These are phyloP conservation scores for Parnassius glacialis DNA, from an alignment of 2,888 invertebrate species.

Conservation along the genomic window DNA sequence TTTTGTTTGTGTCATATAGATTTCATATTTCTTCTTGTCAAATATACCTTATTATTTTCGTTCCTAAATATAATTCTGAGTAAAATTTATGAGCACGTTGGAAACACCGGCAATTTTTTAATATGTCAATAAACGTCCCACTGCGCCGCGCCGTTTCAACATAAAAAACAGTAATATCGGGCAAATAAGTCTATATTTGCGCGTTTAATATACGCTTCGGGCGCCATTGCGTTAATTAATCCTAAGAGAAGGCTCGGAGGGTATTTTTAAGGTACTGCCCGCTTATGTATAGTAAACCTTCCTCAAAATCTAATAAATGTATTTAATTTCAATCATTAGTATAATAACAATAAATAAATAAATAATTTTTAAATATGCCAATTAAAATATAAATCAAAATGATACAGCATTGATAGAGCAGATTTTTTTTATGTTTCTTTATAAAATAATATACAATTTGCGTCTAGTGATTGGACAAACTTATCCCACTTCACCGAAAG, in stretches of 20 bases:
- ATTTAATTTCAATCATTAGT: too few relatives aligned
- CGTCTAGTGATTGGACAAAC: too few relatives aligned
- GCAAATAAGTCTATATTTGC: conserved; percentile 69
- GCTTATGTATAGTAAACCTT: conserved; percentile 24
- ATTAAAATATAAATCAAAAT: too few relatives aligned
- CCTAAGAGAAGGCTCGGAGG: conserved; percentile 43
- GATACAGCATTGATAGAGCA: too few relatives aligned
- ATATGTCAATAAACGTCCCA: conserved; percentile 19
- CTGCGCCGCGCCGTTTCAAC: conserved; percentile 13
- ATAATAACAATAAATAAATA: too few relatives aligned
- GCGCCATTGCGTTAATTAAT: conserved; percentile 64
- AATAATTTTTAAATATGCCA: too few relatives aligned
- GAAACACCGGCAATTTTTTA: conserved; percentile 10
- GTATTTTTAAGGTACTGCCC: conserved; percentile 32
- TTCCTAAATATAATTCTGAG: not conserved
- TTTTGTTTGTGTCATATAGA: too few relatives aligned
- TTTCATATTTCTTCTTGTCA: too few relatives aligned
- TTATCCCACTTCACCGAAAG: too few relatives aligned
- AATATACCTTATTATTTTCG: too few relatives aligned
- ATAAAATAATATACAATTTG: too few relatives aligned
- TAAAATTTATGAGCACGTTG: conserved; percentile 8
- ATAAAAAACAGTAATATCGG: conserved; percentile 20
- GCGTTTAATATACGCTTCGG: conserved; percentile 73
- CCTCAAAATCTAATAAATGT: conserved; percentile 29
- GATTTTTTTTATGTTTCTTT: too few relatives aligned